These are phyloP conservation scores for Pipistrellus pygmaeus DNA, from an alignment of 2,797 vertebrate species.

Conservation along the genomic window DNA sequence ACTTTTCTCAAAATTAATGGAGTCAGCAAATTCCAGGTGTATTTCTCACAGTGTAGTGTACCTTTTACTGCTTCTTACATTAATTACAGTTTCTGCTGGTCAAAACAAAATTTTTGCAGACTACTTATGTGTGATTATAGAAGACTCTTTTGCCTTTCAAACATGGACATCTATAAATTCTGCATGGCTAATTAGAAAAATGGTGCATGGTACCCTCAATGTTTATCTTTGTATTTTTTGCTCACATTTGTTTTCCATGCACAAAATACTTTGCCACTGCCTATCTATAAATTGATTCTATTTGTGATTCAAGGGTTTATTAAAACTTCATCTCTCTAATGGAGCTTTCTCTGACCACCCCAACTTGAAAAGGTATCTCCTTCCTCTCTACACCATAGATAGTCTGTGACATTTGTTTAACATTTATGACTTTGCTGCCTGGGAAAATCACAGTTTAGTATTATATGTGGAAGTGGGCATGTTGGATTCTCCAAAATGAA, in stretches of 20 bases:
- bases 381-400: background rate
- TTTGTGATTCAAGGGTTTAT: background rate
- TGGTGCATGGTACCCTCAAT: background rate
- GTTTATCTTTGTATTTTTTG: background rate
- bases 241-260: background rate
- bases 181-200: background rate
- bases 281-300: background rate
- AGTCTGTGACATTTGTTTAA: background rate
- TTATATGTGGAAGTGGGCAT: background rate
- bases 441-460: background rate
- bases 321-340: background rate
- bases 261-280: background rate
- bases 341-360: background rate
- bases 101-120: background rate
- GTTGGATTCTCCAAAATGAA: background rate
- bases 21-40: slow-evolving; percentile 47
- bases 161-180: background rate
- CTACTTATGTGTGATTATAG: background rate
- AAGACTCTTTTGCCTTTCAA: background rate
- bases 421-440: background rate
- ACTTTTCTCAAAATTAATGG: slow-evolving; percentile 79
- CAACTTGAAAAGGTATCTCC: background rate
- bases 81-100: slow-evolving; percentile 31
- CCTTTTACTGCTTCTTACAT: background rate
- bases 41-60: background rate